Evolutionary conservation across 2,888 invertebrate genomes (phyloP).

Genomic region (Drosophila demipolita): DNA sequence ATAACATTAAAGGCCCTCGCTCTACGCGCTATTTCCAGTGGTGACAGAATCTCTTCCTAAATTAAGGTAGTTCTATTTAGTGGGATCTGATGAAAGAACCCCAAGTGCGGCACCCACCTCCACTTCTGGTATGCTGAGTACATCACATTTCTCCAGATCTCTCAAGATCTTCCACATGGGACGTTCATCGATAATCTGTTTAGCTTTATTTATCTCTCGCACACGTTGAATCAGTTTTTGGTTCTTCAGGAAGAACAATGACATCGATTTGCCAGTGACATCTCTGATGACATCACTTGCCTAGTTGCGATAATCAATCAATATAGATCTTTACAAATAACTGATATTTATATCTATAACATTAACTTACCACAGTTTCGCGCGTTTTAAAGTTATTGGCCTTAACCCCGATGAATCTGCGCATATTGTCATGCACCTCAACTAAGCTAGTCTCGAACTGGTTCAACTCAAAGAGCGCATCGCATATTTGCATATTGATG

Average conservation of each 20-base stretch:
- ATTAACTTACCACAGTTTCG: constrained; percentile 69
- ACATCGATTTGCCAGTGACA: constrained; percentile 74
- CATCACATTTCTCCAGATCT: constrained; percentile 80
- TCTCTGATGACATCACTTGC: constrained; percentile 81
- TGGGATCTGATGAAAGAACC: background rate
- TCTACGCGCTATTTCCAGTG: constrained; percentile 77
- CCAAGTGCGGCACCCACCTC: constrained; percentile 45
- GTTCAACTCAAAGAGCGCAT: constrained; percentile 82
- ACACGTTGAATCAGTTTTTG: constrained; percentile 69
- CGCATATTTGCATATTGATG: constrained; percentile 82
- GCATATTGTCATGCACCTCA: constrained; percentile 72
- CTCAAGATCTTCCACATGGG: constrained; percentile 80
- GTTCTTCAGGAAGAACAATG: constrained; percentile 76
- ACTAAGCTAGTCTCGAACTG: constrained; percentile 76
- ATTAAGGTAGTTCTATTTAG: rapidly evolving
- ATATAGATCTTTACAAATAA: background rate
- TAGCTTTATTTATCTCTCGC: constrained; percentile 57
- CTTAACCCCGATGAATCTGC: constrained; percentile 74
- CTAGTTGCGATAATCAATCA: constrained; percentile 39
- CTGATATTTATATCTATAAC: rapidly evolving
- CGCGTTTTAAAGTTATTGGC: constrained; percentile 70
- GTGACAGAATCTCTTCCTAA: constrained; percentile 73
- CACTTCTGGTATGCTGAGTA: constrained; percentile 75
- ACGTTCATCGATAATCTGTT: constrained; percentile 64
- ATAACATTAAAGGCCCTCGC: constrained; percentile 75